Evolutionary conservation across 2,113 vertebrate genomes (phyloP), one percentile per base, ranked within the genome.

Genomic region (Dermatemys mawii): DNA sequence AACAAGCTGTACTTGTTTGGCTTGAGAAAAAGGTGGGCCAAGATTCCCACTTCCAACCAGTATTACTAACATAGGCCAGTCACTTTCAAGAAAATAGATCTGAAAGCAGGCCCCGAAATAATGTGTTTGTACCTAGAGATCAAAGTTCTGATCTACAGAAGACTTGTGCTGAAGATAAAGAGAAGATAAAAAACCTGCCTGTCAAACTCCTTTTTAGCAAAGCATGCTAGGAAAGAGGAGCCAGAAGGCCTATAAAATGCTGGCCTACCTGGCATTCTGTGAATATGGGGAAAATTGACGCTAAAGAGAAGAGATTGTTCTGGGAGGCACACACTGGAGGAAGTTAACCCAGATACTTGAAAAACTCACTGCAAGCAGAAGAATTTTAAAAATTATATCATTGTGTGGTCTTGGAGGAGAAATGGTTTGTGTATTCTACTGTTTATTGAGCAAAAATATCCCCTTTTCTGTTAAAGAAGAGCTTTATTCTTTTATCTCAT

Each of bases 241-340:
- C 11, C 41, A 24, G 4, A 29, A 8, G 41, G 44, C 19, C 73
- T 46, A 12, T 41, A 1, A 38, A 38, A 27, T 57, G 22, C n/a
- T 44, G 2, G 41, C 44, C 4, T 13, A 44, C 70, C 2, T 1
- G 44, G 67, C 49, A 84, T 50, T 50, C 21, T 46, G 24, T 0
- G 1, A 44, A n/a, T 21, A 57, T 4, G 32, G 5, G 4, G 2
- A 0, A 1, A 70, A 19, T 19, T 27, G 57, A 57, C 82, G 12
- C 29, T 46, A 41, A 46, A 8, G 13, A 8, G 16, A 4, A 44
- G 14, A 81, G 16, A 38, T 0, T 0, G 1, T 5, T 29, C 35
- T 2, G 16, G 57, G 67, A 54, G n/a, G 63, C 76, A 11, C 29
- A 46, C 1, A 35, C 48, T 67, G 26, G 48, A n/a, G 63, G 49